Base-by-base conservation (phyloP, 2,888 invertebrate species). In the Operophtera brumata region DNA sequence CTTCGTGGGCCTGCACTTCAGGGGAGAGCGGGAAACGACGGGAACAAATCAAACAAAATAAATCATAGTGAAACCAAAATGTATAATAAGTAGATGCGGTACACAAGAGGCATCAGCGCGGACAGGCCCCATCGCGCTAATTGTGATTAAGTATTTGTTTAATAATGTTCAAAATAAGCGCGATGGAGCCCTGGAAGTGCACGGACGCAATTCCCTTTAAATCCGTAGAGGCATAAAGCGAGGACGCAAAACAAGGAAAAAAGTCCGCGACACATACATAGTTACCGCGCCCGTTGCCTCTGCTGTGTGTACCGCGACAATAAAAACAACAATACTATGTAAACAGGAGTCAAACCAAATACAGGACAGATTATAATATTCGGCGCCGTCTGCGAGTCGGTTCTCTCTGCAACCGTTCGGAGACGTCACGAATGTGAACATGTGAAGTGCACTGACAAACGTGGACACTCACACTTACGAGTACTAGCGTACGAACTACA, bases 1-100 rank as follows among this genome's bases (percentile, higher is more conserved):
- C 84, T 81, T 77, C 86, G 88, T 87, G 88, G 88, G 88, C 88
- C 70, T 82, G 88, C 86, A 85, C 84, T 47, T 59, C 35, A n/a
- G 45, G 45, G 47, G 52, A 32, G 42, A 42, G 30, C 40, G 47
- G 50, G 49, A 40, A 14, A 35, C 26, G 44, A 56, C 51, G 42
- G 35, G 45, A 59, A 44, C 10, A 26, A 61, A 50, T 44, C 7
- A 54, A 47, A 55, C n/a, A 2, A 28, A 57, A 47, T 35, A 28
- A 57, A 47, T 35, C 25, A 34, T 32, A 46, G 42, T 11, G 47
- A 40, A 39, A 54, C 32, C 12, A 34, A 36, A 44, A 39, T 28
- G n/a, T n/a, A n/a, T n/a, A n/a, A n/a, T n/a, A n/a, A n/a, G n/a
- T 37, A 47, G 20, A 20, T 4, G 20, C 20, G 20, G 20, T 20